Evolutionary conservation across 1,140 invertebrate species (phyloP).

Genomic region (Chironomus striatipennis): DNA sequence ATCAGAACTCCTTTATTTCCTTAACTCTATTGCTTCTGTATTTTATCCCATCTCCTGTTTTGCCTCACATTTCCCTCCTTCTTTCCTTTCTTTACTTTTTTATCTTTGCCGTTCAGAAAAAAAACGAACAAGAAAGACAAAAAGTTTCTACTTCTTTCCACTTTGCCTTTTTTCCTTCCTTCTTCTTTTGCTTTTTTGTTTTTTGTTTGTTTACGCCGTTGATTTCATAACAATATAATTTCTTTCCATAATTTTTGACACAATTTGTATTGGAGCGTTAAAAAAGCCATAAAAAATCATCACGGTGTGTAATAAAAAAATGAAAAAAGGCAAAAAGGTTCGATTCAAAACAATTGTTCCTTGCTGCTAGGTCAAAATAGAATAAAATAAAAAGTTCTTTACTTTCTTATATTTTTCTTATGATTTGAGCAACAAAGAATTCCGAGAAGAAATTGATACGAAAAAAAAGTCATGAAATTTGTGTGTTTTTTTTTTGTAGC

Average conservation of each 20-base stretch:
- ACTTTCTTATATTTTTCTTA: no score
- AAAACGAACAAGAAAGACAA: background rate
- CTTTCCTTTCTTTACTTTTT: background rate
- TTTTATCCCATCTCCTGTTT: background rate
- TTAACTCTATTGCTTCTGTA: background rate
- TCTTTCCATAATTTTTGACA: conserved; percentile 17
- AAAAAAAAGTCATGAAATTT: background rate
- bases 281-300: background rate
- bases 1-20: no score
- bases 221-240: background rate
- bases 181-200: background rate
- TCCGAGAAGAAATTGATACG: no score
- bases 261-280: conserved; percentile 12
- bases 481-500: background rate
- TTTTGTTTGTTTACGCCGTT: conserved; percentile 11
- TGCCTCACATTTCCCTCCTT: background rate
- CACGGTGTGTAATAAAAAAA: background rate
- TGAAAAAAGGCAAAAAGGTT: background rate
- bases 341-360: conserved; percentile 15
- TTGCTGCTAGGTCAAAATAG: background rate
- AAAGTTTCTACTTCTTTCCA: no score
- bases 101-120: background rate
- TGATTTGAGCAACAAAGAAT: no score
- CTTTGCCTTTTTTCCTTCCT: background rate
- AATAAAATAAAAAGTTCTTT: background rate